Base-by-base conservation (phyloP, 2,888 invertebrate genomes). In the Hedya salicella region DNA sequence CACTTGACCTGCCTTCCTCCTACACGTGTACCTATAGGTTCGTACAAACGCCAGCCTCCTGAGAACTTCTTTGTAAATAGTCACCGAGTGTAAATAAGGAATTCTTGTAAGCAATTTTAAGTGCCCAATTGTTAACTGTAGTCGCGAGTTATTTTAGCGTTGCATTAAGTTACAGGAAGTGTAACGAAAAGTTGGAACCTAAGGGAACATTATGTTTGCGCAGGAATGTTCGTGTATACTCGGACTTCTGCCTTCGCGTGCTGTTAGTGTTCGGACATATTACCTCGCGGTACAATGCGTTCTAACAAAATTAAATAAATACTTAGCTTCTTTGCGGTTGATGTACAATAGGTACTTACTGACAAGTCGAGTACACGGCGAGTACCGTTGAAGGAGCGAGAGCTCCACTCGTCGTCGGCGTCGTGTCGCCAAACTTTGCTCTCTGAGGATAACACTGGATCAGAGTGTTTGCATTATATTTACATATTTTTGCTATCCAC, bases 51-150 rank as follows among this genome's bases (percentile, higher is more conserved):
- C 83, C 82, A 82, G 83, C 85, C 87, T 89, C 87, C 89, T 85
- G 83, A 87, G 87, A 87, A 86, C 87, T 83, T 89, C 83, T 88
- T 86, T 82, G 89, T 88, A 87, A 90, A 90, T 86, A 89, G 82
- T 84, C 83, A 81, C 77, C 70, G 72, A 86, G 78, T 81, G 86
- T 86, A 89, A 89, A 89, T 87, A 89, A 86, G 83, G 83, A 85
- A 86, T 87, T 88, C 86, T 87, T 83, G 85, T 84, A 79, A 83
- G 82, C 79, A 80, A 79, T 81, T 82, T 78, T 67, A 62, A 69
- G 67, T 67, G 82, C 71, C 73, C 73, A 72, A 75, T 71, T 70
- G 66, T 73, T 73, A 75, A 73, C 72, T 74, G 72, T 69, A 70
- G 71, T 68, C 62, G 70, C 70, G 70, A 69, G 62, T 70, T 70